phyloP scores from a whole-genome alignment of 1,140 invertebrate species.

The Leptinotarsa defecta region DNA sequence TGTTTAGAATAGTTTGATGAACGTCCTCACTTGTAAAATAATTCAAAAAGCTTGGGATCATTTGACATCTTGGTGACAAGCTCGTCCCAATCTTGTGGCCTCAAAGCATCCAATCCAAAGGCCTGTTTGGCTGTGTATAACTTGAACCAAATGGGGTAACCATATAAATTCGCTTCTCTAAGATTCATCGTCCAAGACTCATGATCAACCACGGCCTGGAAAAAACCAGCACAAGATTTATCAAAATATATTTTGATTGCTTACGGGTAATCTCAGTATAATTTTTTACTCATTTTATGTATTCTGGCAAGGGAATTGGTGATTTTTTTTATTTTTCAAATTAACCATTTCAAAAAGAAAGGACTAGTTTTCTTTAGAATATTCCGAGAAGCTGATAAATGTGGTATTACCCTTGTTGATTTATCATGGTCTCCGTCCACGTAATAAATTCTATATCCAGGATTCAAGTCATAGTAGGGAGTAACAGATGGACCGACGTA shows the following conservation, averaged over 20 bases:
- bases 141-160: constrained; percentile 88
- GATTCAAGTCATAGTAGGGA: constrained; percentile 90
- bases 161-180: constrained; percentile 89
- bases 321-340: too few species aligned
- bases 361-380: not conserved
- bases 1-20: not conserved
- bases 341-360: not conserved
- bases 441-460: constrained; percentile 94
- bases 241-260: too few species aligned
- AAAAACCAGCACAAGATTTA: not conserved
- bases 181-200: constrained; percentile 95
- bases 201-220: constrained; percentile 87
- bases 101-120: constrained; percentile 79
- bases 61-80: constrained; percentile 82
- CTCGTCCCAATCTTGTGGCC: constrained; percentile 85
- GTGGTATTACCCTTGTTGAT: constrained; percentile 72
- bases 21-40: constrained; percentile 81
- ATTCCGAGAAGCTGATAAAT: not conserved
- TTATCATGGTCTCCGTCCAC: constrained; percentile 89
- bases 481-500: constrained; percentile 92
- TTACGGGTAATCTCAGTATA: too few species aligned
- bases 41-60: constrained; percentile 82
- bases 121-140: constrained; percentile 83
- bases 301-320: too few species aligned
- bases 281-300: too few species aligned